phyloP scores from a whole-genome alignment of 2,888 invertebrate species.

The Melipona bicolor region DNA sequence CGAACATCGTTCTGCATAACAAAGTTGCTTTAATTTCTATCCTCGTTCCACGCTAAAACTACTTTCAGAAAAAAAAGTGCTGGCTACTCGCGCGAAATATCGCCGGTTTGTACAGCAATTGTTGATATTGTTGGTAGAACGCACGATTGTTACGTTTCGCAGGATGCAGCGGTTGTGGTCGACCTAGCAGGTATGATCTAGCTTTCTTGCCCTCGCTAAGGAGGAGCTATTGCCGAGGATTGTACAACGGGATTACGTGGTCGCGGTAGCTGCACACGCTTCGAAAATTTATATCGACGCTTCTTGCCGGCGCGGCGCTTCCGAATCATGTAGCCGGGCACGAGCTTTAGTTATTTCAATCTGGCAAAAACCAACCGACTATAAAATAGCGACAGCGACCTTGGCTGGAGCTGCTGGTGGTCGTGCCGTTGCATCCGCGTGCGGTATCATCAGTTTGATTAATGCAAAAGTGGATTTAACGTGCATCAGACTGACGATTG shows the following conservation, averaged over 20 bases:
- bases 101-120: no score
- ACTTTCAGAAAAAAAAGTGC: no score
- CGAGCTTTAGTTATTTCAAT: slow-evolving; percentile 58
- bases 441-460: neutral
- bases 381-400: slow-evolving; percentile 46
- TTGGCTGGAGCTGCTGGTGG: neutral
- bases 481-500: neutral
- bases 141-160: slow-evolving; percentile 72
- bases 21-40: no score
- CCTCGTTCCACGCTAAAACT: no score
- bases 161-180: slow-evolving; percentile 66
- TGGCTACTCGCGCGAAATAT: no score
- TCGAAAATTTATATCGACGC: slow-evolving; percentile 76
- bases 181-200: slow-evolving; percentile 43
- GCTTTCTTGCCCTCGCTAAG: slow-evolving; percentile 72
- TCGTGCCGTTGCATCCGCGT: no score
- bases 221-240: slow-evolving; percentile 78
- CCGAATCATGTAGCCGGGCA: slow-evolving; percentile 18
- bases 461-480: neutral
- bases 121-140: slow-evolving; percentile 63
- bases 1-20: no score
- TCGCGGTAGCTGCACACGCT: slow-evolving; percentile 70
- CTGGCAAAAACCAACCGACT: slow-evolving; percentile 52
- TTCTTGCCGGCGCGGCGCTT: slow-evolving; percentile 51
- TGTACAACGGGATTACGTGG: slow-evolving; percentile 78